A percentile compares a stretch with the other conserved stretches of the same genome.
phyloP scores from a whole-genome alignment of 2,888 invertebrate genomes.

The Phaonia tiefii region DNA sequence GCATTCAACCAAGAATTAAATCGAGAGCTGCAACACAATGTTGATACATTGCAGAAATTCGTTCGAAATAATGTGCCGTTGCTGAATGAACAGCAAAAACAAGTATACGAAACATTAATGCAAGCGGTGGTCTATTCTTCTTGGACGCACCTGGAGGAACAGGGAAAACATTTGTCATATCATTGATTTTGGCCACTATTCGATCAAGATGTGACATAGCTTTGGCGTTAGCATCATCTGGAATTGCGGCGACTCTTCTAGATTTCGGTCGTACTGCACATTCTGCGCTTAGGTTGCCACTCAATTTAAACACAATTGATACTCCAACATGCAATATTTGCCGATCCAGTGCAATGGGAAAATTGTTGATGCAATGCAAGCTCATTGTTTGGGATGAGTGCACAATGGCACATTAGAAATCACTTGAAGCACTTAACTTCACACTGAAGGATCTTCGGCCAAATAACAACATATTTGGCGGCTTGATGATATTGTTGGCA shows the following conservation, averaged over 20 bases:
- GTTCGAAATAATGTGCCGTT: conserved; percentile 3
- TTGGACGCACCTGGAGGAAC: conserved; percentile 50
- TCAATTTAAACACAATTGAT: conserved; percentile 68
- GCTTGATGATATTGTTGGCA: no score
- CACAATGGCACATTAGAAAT: no score
- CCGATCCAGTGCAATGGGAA: conserved; percentile 38
- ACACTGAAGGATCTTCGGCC: no score
- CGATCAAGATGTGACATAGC: conserved; percentile 56
- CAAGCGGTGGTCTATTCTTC: conserved; percentile 47
- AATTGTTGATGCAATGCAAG: conserved; percentile 65
- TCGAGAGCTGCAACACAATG: no score
- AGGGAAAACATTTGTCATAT: conserved; percentile 59
- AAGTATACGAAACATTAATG: conserved; percentile 53
- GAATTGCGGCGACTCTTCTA: conserved; percentile 68
- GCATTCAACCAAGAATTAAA: conserved; percentile 30
- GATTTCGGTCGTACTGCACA: conserved; percentile 69
- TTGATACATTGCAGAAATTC: not conserved
- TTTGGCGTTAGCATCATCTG: conserved; percentile 67
- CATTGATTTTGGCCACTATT: conserved; percentile 49
- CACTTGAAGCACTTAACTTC: no score
- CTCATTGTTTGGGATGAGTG: no score
- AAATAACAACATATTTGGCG: conserved; percentile 50
- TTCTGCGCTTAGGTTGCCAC: conserved; percentile 48
- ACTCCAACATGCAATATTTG: conserved; percentile 39
- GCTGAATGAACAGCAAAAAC: conserved; percentile 12